A percentile compares a stretch with the other conserved stretches of the same genome.
These are phyloP conservation scores for Archips xylosteana DNA, from an alignment of 2,888 invertebrate genomes.

Conservation along the genomic window DNA sequence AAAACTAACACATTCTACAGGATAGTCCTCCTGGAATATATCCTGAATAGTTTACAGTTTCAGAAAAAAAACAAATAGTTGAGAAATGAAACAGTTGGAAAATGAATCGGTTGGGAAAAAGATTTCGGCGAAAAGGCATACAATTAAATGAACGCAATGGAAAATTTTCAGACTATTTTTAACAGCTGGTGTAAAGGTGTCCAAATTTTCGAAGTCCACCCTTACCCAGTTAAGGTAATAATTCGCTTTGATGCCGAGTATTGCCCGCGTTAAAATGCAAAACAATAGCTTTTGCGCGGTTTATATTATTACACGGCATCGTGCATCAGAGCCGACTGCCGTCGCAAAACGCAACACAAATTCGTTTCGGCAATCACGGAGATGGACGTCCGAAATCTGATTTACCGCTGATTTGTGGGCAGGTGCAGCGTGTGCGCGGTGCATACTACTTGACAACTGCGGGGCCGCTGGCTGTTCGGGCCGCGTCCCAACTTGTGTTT, in stretches of 20 bases:
- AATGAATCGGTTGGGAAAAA: too few species aligned
- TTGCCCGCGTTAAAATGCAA: constrained; percentile 14
- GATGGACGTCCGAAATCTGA: constrained; percentile 77
- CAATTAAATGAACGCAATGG: too few species aligned
- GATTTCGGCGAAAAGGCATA: too few species aligned
- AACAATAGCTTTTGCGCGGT: constrained; percentile 21
- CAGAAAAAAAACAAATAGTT: too few species aligned
- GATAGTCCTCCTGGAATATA: too few species aligned
- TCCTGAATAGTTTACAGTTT: too few species aligned
- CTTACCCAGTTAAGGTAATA: neutral
- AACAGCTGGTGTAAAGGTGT: too few species aligned
- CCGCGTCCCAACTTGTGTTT: constrained; percentile 3
- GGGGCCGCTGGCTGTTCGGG: constrained; percentile 17
- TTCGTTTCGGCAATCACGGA: constrained; percentile 75
- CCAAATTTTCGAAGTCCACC: too few species aligned
- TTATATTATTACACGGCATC: constrained; percentile 29
- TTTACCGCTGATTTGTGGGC: constrained; percentile 82
- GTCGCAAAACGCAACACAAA: constrained; percentile 44
- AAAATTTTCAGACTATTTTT: too few species aligned
- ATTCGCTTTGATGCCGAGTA: neutral
- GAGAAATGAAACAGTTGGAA: too few species aligned
- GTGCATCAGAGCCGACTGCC: constrained; percentile 20
- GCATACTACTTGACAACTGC: constrained; percentile 33
- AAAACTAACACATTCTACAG: too few species aligned
- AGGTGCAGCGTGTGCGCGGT: constrained; percentile 49